These are phyloP conservation scores for Beroe ovata DNA, from an alignment of 37 sponge, comb jelly and placozoan species.

Conservation along the genomic window DNA sequence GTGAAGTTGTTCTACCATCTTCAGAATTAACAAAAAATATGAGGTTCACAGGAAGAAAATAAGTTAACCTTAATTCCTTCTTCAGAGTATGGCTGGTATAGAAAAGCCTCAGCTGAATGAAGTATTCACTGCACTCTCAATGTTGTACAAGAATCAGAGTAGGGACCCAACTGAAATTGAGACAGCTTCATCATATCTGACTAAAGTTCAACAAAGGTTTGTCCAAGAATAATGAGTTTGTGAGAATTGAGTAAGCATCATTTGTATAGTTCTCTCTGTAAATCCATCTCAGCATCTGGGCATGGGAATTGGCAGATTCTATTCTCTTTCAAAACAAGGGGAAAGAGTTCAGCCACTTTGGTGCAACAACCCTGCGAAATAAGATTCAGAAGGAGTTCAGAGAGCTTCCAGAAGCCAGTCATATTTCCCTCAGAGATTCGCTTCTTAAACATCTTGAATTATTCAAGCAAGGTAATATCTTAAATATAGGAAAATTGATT, in stretches of 20 bases:
- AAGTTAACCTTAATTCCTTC: too few relatives aligned
- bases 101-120: conserved; percentile 66
- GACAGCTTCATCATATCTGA: conserved; percentile 32
- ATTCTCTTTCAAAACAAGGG: conserved; percentile 44
- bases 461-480: background rate
- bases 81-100: conserved; percentile 35
- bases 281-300: conserved; percentile 32
- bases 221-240: background rate
- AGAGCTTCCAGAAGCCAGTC: conserved; percentile 25
- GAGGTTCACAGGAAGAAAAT: too few relatives aligned
- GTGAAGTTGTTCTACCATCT: too few relatives aligned
- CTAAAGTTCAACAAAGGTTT: conserved; percentile 31
- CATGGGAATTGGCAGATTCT: conserved; percentile 54
- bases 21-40: too few relatives aligned
- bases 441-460: conserved; percentile 25
- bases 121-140: conserved; percentile 60
- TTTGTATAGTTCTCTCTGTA: background rate
- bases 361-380: conserved; percentile 28
- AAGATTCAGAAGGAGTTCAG: conserved; percentile 52
- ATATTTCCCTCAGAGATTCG: conserved; percentile 34
- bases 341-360: conserved; percentile 20
- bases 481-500: background rate
- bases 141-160: conserved; percentile 9
- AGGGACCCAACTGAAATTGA: conserved; percentile 3
- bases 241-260: background rate